A percentile compares a stretch with the other conserved stretches of the same genome.
phyloP scores from a whole-genome alignment of 2,797 vertebrate species.

The Sebastes matsubarae region DNA sequence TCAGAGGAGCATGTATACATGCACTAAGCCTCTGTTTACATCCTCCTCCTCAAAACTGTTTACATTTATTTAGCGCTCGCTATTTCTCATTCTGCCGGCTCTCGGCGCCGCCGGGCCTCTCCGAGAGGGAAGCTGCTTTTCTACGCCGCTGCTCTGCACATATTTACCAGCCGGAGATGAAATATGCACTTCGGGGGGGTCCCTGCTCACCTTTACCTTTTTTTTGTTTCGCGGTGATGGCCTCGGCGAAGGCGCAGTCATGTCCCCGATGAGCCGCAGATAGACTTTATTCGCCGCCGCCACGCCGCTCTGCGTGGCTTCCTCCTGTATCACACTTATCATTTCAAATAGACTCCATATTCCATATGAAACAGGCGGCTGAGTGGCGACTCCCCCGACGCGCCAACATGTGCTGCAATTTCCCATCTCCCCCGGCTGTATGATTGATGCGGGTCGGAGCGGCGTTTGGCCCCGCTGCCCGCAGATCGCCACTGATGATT shows the following conservation, averaged over 20 bases:
- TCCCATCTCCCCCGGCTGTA: conserved; percentile 61
- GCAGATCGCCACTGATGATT: conserved; percentile 47
- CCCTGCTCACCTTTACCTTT: conserved; percentile 29
- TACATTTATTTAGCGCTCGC: conserved; percentile 59
- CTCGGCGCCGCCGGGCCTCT: conserved; percentile 10
- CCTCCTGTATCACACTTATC: conserved; percentile 60
- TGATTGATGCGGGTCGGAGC: conserved; percentile 74
- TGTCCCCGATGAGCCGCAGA: conserved; percentile 50
- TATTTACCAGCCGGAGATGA: conserved; percentile 57
- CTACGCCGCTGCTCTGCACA: conserved; percentile 14
- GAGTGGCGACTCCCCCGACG: conserved; percentile 26
- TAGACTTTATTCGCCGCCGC: conserved; percentile 24
- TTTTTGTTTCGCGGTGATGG: conserved; percentile 45
- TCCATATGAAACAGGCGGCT: conserved; percentile 51
- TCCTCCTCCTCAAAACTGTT: conserved; percentile 46
- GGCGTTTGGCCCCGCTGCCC: conserved; percentile 30
- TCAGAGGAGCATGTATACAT: conserved; percentile 38
- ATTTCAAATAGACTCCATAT: conserved; percentile 56
- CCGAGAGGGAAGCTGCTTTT: conserved; percentile 31
- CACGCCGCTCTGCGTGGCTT: conserved; percentile 34
- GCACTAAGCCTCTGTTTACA: conserved; percentile 54
- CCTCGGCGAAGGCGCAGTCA: conserved; percentile 59
- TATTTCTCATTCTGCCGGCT: conserved; percentile 56
- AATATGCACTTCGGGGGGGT: conserved; percentile 21
- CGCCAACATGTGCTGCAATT: conserved; percentile 51